phyloP scores from a whole-genome alignment of 2,797 vertebrate species.

The Gouania willdenowi region DNA sequence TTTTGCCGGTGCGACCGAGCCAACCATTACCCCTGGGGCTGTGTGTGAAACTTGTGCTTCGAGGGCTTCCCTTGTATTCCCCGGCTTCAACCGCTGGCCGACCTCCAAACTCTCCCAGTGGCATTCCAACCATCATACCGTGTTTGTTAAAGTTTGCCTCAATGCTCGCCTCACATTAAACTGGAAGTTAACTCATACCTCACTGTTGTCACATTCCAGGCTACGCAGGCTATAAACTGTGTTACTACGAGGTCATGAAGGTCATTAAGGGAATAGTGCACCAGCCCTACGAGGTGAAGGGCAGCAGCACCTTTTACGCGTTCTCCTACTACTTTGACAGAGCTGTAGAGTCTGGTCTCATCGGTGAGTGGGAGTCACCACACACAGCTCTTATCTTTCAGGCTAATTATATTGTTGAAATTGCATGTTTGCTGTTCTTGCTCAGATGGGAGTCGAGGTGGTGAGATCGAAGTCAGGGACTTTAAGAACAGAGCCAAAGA shows the following conservation, averaged over 20 bases:
- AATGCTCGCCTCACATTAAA: slow-evolving; percentile 10
- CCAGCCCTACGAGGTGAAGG: slow-evolving; percentile 88
- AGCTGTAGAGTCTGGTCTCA: slow-evolving; percentile 79
- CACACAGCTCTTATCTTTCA: slow-evolving; percentile 2
- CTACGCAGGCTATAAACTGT: slow-evolving; percentile 88
- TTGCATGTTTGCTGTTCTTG: slow-evolving; percentile 53
- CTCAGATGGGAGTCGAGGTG: slow-evolving; percentile 87
- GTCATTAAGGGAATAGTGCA: slow-evolving; percentile 90
- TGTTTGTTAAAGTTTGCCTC: slow-evolving; percentile 15
- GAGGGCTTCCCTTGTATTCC: slow-evolving; percentile 61
- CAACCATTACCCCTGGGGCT: slow-evolving; percentile 36
- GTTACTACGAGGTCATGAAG: slow-evolving; percentile 88
- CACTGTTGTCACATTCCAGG: slow-evolving; percentile 65
- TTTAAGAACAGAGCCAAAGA: slow-evolving; percentile 94
- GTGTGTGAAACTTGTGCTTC: slow-evolving; percentile 52
- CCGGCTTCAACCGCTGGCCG: slow-evolving; percentile 22
- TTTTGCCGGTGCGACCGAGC: slow-evolving; percentile 50
- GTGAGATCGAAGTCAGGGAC: slow-evolving; percentile 87
- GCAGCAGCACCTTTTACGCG: slow-evolving; percentile 86
- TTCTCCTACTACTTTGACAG: slow-evolving; percentile 93
- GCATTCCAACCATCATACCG: slow-evolving; percentile 20
- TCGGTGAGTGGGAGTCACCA: slow-evolving; percentile 69
- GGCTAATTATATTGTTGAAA: slow-evolving; percentile 30
- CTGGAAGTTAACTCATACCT: no score
- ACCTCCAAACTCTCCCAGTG: slow-evolving; percentile 23